Evolutionary conservation across 1,140 invertebrate species (phyloP).

Genomic region (Anastrepha obliqua): DNA sequence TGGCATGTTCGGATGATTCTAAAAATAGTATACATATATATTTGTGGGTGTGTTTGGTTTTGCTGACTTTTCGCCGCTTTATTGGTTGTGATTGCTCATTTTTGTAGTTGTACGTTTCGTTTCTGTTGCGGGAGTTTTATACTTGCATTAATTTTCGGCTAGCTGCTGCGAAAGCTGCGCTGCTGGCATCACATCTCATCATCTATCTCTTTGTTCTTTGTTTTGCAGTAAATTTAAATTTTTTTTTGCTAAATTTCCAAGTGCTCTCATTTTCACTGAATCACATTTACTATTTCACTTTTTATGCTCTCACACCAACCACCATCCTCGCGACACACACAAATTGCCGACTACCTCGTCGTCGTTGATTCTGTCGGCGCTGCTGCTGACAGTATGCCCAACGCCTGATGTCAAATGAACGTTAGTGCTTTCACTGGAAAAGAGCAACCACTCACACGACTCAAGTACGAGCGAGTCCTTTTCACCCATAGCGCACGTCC

Average conservation of each 20-base stretch:
- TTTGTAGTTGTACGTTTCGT: background rate
- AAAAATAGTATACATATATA: background rate
- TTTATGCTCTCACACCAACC: background rate
- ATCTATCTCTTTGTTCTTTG: background rate
- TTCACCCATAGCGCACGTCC: background rate
- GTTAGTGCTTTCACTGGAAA: constrained; percentile 3
- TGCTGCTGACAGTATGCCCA: background rate
- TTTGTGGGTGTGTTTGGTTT: background rate
- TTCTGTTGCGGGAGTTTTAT: background rate
- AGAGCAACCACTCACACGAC: background rate
- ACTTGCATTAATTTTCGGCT: background rate
- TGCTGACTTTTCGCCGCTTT: background rate
- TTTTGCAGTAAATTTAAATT: background rate
- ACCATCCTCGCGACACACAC: background rate
- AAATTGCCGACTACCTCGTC: background rate
- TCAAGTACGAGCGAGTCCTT: background rate
- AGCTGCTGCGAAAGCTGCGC: background rate
- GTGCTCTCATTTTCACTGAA: background rate
- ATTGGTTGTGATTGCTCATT: constrained; percentile 19
- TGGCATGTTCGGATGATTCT: background rate
- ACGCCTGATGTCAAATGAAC: background rate
- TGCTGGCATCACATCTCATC: background rate
- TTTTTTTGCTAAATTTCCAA: background rate
- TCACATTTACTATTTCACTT: background rate
- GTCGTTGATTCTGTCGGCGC: background rate